Base-by-base conservation (phyloP, 2,113 vertebrate species). In the Aegithalos caudatus region DNA sequence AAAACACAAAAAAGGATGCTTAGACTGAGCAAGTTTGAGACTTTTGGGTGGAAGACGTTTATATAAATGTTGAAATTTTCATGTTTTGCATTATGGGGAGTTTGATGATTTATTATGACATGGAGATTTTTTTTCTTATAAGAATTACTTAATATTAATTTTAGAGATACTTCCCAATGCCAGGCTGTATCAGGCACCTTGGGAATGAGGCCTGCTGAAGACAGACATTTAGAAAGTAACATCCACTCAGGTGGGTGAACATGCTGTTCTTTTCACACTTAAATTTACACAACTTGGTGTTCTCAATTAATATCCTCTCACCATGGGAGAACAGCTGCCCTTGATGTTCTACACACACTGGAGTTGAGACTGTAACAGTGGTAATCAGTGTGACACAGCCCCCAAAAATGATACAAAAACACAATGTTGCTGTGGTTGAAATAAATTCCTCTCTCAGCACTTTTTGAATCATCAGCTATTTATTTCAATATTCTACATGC, bases 401-500 rank as follows among this genome's bases (percentile, higher is more conserved):
- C 47, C 67, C 40, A 64, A 90, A 37, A 54, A 47, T 16, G 28
- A 85, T 73, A 69, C 47, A 73, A 88, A 74, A 37, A 57, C 22
- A 4, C 14, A 21, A n/a, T 10, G 29, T 18, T 65, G 33, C 38
- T 17, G 45, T 56, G 24, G 66, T 76, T 62, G 42, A 81, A 40
- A 64, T 67, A 93, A 67, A 69, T 5, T 7, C 62, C 40, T 90
- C 28, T 95, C 80, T 88, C 48, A 38, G 35, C 76, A 51, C 20
- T 94, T 95, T 92, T 8, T 78, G 54, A 74, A 77, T 92, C 76
- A 73, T 93, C 94, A 92, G 80, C 89, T 95, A 88, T 94, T 97
- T 92, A 92, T 96, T 95, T 95, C 84, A 92, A 67, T 86, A 95
- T 81, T 94, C 88, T 91, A n/a, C 86, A 88, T 93, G 67, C 54